Percentiles rank a stretch among this genome's conserved stretches.
Evolutionary conservation across 2,797 vertebrate genomes (phyloP).

Genomic region (Clamator glandarius): DNA sequence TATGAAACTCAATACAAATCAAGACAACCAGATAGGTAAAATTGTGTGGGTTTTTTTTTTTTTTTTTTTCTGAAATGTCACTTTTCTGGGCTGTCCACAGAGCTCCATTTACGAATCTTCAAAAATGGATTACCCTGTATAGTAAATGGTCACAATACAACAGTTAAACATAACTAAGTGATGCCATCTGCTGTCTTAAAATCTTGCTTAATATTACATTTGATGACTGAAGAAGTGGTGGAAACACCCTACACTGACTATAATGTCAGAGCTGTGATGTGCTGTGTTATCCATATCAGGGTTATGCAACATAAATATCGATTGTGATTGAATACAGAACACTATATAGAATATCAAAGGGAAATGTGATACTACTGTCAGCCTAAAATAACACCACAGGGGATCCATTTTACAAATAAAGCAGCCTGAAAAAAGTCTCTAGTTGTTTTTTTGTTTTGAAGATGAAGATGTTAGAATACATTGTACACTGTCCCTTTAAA

Average conservation of each 20-base stretch:
- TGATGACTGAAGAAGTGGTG: not conserved
- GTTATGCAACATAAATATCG: not conserved
- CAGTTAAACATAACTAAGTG: constrained; percentile 51
- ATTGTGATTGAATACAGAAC: not conserved
- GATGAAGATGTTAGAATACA: not conserved
- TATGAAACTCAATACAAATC: not conserved
- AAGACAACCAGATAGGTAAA: not conserved
- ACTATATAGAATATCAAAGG: not conserved
- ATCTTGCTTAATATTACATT: constrained; percentile 13
- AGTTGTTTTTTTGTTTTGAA: not conserved
- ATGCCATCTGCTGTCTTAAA: constrained; percentile 70
- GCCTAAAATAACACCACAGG: not conserved
- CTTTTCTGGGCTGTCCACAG: not conserved
- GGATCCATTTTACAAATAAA: not conserved
- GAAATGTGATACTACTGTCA: not conserved
- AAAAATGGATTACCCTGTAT: not conserved
- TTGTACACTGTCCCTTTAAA: not conserved
- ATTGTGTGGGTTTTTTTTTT: not conserved
- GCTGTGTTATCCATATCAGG: not conserved
- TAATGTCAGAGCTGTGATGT: not conserved
- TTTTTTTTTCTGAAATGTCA: not conserved
- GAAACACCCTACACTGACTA: not conserved
- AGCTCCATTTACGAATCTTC: not conserved
- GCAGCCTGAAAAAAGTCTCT: too few species aligned
- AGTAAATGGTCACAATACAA: not conserved